Conservation (phyloP, 2,888 invertebrate genomes). For the Platerodrilus igneus region DNA sequence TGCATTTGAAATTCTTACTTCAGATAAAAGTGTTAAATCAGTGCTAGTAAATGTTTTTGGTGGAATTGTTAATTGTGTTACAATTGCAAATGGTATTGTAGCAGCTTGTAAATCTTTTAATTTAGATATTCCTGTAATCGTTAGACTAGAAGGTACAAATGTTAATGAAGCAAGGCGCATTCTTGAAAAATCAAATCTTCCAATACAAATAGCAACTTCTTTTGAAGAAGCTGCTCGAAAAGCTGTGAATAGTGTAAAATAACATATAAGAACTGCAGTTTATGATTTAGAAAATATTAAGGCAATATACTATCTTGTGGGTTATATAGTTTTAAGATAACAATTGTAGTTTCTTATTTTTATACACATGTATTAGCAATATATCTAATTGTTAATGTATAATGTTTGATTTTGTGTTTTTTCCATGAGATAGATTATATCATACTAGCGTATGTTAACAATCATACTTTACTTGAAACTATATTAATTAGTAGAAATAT, state of each 20-base stretch:
- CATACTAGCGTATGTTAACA: too few relatives aligned
- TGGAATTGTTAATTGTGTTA: slow-evolving; percentile 97
- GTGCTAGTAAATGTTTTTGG: slow-evolving; percentile 99
- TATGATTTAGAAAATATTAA: too few relatives aligned
- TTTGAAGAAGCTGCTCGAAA: slow-evolving; percentile 91
- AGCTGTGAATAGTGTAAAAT: slow-evolving; percentile 63
- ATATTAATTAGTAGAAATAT: too few relatives aligned
- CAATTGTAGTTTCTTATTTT: too few relatives aligned
- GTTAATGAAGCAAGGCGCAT: slow-evolving; percentile 77
- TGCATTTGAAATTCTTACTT: slow-evolving; percentile 85
- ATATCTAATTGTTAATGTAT: too few relatives aligned
- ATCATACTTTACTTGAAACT: too few relatives aligned
- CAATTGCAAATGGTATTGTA: slow-evolving; percentile 93
- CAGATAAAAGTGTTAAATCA: slow-evolving; percentile 85
- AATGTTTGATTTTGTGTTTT: too few relatives aligned
- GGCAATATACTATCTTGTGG: too few relatives aligned
- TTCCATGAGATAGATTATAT: too few relatives aligned
- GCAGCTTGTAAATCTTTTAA: slow-evolving; percentile 77
- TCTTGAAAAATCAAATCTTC: slow-evolving; percentile 76
- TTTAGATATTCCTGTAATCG: slow-evolving; percentile 82
- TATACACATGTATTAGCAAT: too few relatives aligned
- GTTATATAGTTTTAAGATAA: too few relatives aligned
- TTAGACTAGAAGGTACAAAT: slow-evolving; percentile 94
- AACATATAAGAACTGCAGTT: too few relatives aligned
- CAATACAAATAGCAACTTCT: slow-evolving; percentile 75